phyloP scores from a whole-genome alignment of 2,113 vertebrate genomes.

The Bos taurus region DNA sequence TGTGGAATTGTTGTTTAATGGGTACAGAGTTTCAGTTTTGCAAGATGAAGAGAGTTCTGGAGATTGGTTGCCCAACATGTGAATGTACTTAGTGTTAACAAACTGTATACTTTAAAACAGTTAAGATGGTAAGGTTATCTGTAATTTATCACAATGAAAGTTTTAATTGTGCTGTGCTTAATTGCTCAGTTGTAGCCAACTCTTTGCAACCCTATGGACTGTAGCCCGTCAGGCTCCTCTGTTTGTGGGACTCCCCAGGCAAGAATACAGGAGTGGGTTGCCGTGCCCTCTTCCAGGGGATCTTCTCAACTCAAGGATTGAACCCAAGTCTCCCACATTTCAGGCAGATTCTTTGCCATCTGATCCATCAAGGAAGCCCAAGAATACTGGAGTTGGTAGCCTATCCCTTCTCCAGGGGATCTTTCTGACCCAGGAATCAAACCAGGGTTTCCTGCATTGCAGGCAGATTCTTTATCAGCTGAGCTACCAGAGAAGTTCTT shows the following conservation, averaged over 20 bases:
- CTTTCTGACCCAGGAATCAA: not conserved
- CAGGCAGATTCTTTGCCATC: not conserved
- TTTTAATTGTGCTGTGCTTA: not conserved
- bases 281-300: not conserved
- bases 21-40: not conserved
- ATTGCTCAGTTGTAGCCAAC: not conserved
- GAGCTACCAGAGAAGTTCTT: not conserved
- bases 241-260: not conserved
- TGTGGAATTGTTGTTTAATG: not conserved
- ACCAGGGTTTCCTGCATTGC: not conserved
- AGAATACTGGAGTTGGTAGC: not conserved
- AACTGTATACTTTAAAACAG: not conserved
- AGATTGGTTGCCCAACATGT: not conserved
- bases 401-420: not conserved
- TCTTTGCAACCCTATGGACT: not conserved
- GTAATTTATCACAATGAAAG: not conserved
- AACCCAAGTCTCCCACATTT: rapidly evolving
- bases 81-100: not conserved
- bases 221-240: not conserved
- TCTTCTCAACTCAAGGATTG: not conserved
- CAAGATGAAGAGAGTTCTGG: not conserved
- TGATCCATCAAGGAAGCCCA: not conserved
- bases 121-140: not conserved
- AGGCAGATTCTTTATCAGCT: not conserved
- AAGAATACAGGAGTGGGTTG: not conserved